phyloP scores from a whole-genome alignment of 2,113 vertebrate genomes.

The Osmerus eperlanus region DNA sequence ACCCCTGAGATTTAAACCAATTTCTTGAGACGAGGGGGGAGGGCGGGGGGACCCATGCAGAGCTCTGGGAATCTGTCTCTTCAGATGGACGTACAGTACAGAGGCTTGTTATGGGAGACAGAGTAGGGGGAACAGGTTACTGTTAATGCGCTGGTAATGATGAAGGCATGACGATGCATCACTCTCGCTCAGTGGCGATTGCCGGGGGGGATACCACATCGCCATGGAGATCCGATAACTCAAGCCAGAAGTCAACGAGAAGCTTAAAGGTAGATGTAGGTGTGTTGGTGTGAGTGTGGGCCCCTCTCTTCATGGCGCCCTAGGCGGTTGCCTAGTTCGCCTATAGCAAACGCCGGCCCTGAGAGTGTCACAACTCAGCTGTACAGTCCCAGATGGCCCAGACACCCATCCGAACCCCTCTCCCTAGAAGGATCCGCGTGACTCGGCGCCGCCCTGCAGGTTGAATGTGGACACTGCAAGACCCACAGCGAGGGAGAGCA shows the following conservation, averaged over 20 bases:
- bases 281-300: neutral
- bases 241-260: neutral
- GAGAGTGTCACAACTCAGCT: no score
- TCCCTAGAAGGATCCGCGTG: no score
- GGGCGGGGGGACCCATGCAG: neutral
- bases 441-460: no score
- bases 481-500: no score
- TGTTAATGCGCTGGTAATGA: neutral
- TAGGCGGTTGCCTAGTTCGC: no score
- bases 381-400: no score
- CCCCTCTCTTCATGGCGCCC: no score
- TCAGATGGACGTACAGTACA: constrained; percentile 22
- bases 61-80: constrained; percentile 20
- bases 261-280: neutral
- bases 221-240: neutral
- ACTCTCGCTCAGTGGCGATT: neutral
- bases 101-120: neutral
- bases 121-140: neutral
- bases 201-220: neutral
- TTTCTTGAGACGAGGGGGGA: constrained; percentile 41
- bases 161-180: neutral
- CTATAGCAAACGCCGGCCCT: no score
- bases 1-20: constrained; percentile 60
- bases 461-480: neutral
- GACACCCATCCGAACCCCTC: no score